Evolutionary conservation across 2,797 vertebrate species (phyloP), one percentile per base, ranked within the genome.

Genomic region (Spinus pinus): DNA sequence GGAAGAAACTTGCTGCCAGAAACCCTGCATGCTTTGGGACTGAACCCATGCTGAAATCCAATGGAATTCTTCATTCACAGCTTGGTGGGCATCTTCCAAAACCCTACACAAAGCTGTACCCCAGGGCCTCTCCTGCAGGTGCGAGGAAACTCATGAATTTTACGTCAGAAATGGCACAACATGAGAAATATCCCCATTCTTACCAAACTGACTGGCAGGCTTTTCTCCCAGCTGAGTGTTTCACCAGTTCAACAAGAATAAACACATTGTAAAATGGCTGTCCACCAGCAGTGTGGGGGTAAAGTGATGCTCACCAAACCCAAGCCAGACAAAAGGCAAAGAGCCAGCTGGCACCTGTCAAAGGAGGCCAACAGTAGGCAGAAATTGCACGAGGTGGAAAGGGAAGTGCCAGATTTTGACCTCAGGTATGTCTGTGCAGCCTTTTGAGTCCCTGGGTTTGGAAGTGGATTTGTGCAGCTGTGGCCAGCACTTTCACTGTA

Each of bases 1-100:
- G 78, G 75, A 96, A 93, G 46, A 89, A 94, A 58, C 44, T 42
- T 95, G 65, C 78, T 94, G 96, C 97, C 95, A 97, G 96, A 94
- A 97, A 69, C 70, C 51, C 74, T 62, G 79, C 64, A 90, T 64
- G 79, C 84, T 79, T 85, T 92, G 93, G 79, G 96, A 96, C 58
- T 31, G 69, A 83, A 91, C 77, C 90, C 2, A 23, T 94, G 57
- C 23, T 16, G 58, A 97, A 92, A 85, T 89, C 85, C 88, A 96
- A 54, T 64, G 71, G n/a, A 95, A 51, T 31, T 50, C 80, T 47
- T 96, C 83, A 92, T 93, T 90, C 54, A 62, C 61, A 62, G 75
- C 35, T 88, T 10, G 2, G 35, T 72, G 62, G 70, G 66, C 73
- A 94, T 89, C 74, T 81, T 46, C 39, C 50, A 88, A 80, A 74